Evolutionary conservation across 2,888 invertebrate genomes (phyloP), one percentile per base, ranked within the genome.

Genomic region (Stenodera caucasica): DNA sequence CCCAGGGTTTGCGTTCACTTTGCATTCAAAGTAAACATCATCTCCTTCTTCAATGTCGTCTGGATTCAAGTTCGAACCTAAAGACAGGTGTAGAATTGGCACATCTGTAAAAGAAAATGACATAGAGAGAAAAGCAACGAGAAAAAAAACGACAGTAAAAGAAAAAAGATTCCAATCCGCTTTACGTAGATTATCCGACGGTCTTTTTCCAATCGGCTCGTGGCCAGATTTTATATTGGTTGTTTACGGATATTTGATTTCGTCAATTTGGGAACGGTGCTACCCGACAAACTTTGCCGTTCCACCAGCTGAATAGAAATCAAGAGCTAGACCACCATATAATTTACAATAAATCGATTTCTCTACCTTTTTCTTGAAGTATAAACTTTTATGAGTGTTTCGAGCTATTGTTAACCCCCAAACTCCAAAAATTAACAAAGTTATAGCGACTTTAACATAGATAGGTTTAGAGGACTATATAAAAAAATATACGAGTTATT

Each of bases 21-120:
- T 88, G 81, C 91, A 91, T 81, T 90, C 90, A 77, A 91, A 90
- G 78, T 90, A 90, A 67, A 90, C 90, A 80, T 91, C 90, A 75
- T 89, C 90, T 63, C 90, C 90, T 80, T 91, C 91, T 75, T 90
- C 89, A 72, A 92, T 91, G 79, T 90, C 90, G 71, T 88, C 86
- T 1, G 90, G 89, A 82, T 90, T 90, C 76, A 91, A 84, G 80
- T 87, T 90, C 62, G 88, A 86, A 65, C 91, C 91, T 67, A 91
- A 82, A 69, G 86, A 85, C 72, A 91, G 83, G 67, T 84, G 85
- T 66, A 90, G 81, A 70, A 86, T 87, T 67, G 91, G 91, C 65
- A 88, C 82, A 83, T 89, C 91, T 90, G 81, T 64, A 79, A 77
- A 66, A n/a, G 14, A 35, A 35, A 35, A 35, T 12, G 58, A 60